Conservation (phyloP, 1,140 invertebrate genomes). For the Drosophila kepulauana region DNA sequence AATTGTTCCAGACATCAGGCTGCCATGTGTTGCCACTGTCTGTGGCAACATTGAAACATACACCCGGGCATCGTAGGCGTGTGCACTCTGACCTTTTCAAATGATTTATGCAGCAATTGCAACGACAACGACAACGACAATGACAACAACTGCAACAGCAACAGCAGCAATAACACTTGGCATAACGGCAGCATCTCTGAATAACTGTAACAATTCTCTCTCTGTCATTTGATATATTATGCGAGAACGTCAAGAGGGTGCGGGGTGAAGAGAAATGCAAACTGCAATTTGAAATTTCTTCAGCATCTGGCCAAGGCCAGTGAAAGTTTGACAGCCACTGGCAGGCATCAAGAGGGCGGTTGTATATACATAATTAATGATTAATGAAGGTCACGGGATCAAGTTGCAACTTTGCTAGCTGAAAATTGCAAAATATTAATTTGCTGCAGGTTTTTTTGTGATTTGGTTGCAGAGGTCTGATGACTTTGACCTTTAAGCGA, state of each 20-base stretch:
- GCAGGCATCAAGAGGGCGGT: not conserved
- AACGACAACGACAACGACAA: constrained; percentile 27
- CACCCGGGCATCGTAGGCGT: constrained; percentile 51
- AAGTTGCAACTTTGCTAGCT: constrained; percentile 27
- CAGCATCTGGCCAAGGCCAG: constrained; percentile 34
- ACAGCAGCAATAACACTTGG: constrained; percentile 55
- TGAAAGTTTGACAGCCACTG: constrained; percentile 59
- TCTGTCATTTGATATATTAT: constrained; percentile 35
- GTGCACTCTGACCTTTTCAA: constrained; percentile 68
- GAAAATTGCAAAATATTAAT: constrained; percentile 23
- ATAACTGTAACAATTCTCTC: constrained; percentile 56
- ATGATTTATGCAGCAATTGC: constrained; percentile 63
- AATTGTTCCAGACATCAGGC: constrained; percentile 64
- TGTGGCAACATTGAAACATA: constrained; percentile 23
- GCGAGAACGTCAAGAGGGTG: constrained; percentile 2
- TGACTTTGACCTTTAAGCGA: constrained; percentile 54
- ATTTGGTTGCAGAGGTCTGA: constrained; percentile 40
- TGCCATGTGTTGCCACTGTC: constrained; percentile 55
- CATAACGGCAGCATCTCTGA: not conserved
- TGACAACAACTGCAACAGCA: constrained; percentile 48
- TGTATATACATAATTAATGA: constrained; percentile 40
- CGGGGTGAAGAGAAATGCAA: constrained; percentile 12
- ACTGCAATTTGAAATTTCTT: constrained; percentile 24
- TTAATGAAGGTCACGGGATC: constrained; percentile 42
- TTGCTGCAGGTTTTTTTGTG: constrained; percentile 6